Base-by-base conservation (phyloP, 2,113 vertebrate species). In the Odocoileus virginianus region DNA sequence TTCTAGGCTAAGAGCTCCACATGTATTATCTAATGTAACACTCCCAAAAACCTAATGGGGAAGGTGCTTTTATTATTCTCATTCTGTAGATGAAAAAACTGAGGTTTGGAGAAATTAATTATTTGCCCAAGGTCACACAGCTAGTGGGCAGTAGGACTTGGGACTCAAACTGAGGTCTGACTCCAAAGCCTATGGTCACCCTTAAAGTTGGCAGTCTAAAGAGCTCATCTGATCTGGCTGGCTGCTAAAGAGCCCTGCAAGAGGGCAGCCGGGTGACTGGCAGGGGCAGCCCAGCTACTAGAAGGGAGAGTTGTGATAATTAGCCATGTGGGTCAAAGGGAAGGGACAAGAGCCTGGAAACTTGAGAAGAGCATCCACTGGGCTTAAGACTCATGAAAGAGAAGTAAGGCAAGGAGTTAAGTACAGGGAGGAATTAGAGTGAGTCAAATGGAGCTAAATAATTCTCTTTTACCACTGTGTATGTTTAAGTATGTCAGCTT, bases 401-500 rank as follows among this genome's bases (percentile, higher is more conserved):
- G 47, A 89, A n/a, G 57, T 0, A 89, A 67, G 87, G 52, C 81
- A 90, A 91, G 57, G 52, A 93, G 40, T 28, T 92, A 52, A 81
- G 36, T 27, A 83, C 78, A 40, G 19, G 40, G 33, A 94, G 33
- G 19, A 97, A 96, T 89, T 43, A 91, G 27, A 93, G 71, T 12
- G 50, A 97, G 36, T 95, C 88, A 92, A 93, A 74, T 52, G 88
- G 36, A 95, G 78, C 93, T 88, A 92, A 95, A 76, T 87, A 58
- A 94, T 71, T 95, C 25, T 52, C 83, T 93, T 98, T 96, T 95
- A 85, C 50, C 94, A 91, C 50, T 83, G 88, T 94, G 60, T 97
- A 64, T 95, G 36, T 96, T 96, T 94, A 95, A 96, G 95, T 93
- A 94, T 97, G 97, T 98, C 97, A 98, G 97, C 89, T 98, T 98